A percentile compares a stretch with the other conserved stretches of the same genome.
Conservation (phyloP, 2,113 vertebrate species). For the Aphyosemion australe region DNA sequence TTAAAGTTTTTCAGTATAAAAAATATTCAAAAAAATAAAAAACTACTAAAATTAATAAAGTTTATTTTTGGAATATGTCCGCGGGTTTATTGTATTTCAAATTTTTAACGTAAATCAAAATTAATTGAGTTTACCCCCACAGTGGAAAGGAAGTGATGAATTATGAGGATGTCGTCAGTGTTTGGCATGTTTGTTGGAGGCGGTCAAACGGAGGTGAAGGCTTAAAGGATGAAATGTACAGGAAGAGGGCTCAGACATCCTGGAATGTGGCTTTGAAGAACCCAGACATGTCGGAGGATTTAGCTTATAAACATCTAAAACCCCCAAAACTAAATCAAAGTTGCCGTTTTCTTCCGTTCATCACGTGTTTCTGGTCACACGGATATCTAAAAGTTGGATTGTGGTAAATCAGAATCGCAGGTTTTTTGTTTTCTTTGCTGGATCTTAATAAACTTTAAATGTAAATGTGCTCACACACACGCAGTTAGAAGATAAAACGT, state of each 20-base stretch:
- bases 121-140: neutral
- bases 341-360: too few relatives aligned
- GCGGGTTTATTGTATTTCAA: neutral
- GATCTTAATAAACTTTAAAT: neutral
- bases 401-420: too few relatives aligned
- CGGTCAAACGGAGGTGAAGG: conserved; percentile 15
- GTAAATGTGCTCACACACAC: neutral
- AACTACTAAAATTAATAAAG: neutral
- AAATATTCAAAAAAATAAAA: neutral
- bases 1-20: too few relatives aligned
- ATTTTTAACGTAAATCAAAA: neutral
- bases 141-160: too few relatives aligned
- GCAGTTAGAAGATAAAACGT: conserved; percentile 8
- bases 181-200: neutral
- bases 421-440: neutral
- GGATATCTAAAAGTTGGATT: too few relatives aligned
- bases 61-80: neutral
- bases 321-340: too few relatives aligned
- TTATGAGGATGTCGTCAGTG: neutral
- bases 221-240: conserved; percentile 19
- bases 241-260: conserved; percentile 52
- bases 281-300: conserved; percentile 1
- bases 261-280: conserved; percentile 47
- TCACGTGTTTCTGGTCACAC: too few relatives aligned
- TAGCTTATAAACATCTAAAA: neutral